Evolutionary conservation across 2,797 vertebrate genomes (phyloP), one percentile per base, ranked within the genome.

Genomic region (Acestrorhynchus altus): DNA sequence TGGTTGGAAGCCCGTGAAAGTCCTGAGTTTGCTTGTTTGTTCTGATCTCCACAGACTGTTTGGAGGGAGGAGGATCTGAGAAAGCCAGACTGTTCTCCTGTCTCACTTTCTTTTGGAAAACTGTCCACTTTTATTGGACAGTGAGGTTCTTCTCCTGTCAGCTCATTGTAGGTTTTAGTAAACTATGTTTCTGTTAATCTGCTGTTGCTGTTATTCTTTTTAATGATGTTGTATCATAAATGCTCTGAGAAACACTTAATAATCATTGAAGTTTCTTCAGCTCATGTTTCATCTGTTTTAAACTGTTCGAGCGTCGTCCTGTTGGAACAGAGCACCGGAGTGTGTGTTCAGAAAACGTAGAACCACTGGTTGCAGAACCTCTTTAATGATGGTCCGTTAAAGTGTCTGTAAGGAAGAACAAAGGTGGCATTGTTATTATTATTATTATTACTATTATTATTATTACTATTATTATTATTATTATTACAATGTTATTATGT

Each of bases 111-210:
- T 16, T 24, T 26, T 13, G 70, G 57, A 59, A 40, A 26, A 46
- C 12, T 18, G 20, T 51, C 26, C n/a, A 18, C 44, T 64, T 75
- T 66, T 75, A 42, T 75, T 4, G 49, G 39, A 20, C 61, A 42
- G 35, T 26, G 18, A 22, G 20, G 60, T 74, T 54, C 22, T 18
- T 80, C 83, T 78, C 47, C 83, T 85, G 85, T 59, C 35, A 57
- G 39, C 1, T 42, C 42, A 67, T 83, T 82, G 68, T 81, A 90
- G 2, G 28, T 70, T 90, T 90, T 88, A 89, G 65, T 74, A 84
- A 86, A 86, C 76, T n/a, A 7, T 67, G 81, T 90, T 89, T 89
- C 75, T 85, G 85, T 65, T 60, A 84, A 51, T 74, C 44, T 18
- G 77, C 64, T 63, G 79, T 76, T 4, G 4, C 4, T 12, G 18